Base-by-base conservation (phyloP, 2,888 invertebrate genomes). In the Ennomos erosarius region DNA sequence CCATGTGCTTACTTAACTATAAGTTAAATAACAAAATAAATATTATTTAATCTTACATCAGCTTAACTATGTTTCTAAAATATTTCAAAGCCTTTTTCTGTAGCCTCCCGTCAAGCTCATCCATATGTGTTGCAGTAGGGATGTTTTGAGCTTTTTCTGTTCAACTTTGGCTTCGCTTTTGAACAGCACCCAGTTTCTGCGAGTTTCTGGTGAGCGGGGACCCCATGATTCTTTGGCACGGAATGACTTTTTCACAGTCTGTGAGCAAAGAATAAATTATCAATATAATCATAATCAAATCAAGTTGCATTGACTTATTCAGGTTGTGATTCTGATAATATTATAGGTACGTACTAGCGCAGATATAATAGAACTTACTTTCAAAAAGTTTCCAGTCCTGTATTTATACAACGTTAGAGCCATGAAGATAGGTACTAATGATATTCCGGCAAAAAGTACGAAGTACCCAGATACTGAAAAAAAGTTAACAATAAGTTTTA, bases 221-320 rank as follows among this genome's bases (percentile, higher is more conserved):
- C 96, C 95, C 96, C 96, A 96, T 6, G 93, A 83, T 10, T 81
- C 61, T 49, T 92, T 91, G 1, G 93, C 72, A 9, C 75, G 69
- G 76, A 94, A 89, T 0, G 93, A 70, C 33, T 74, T 73, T 60
- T 75, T 86, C 39, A 92, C 39, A 44, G 88, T 90, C 94, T 94
- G 84, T 16, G 49, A 67, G 84, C 68, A 61, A 49, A 26, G 33
- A 13, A 44, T 26, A 26, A 6, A 26, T 26, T 26, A 26, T 4
- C 26, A 26, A 26, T 26, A 16, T 16, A 16, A 16, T 16, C 16
- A n/a, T n/a, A n/a, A n/a, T 16, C 16, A 16, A 16, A 16, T 16
- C 16, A 16, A 16, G 16, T 3, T 3, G 1, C 16, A 16, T 16
- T 16, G 16, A 3, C 16, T 16, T 16, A 16, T 16, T 16, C 6